Evolutionary conservation across 2,888 invertebrate genomes (phyloP).

Genomic region (Metallyticus violacea): DNA sequence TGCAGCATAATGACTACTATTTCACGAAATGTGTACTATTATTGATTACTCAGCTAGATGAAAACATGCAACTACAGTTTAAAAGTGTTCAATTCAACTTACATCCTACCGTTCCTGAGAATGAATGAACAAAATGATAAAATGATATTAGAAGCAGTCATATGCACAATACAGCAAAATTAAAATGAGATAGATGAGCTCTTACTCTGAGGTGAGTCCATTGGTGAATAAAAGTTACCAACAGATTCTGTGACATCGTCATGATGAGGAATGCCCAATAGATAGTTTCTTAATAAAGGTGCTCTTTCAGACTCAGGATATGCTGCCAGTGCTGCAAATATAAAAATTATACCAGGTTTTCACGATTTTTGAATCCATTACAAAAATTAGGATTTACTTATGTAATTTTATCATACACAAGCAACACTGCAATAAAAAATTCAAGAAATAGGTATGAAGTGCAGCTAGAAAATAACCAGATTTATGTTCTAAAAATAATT

Average conservation of each 20-base stretch:
- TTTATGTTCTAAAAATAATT: too few species aligned
- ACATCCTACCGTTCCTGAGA: neutral
- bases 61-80: too few species aligned
- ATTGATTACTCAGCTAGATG: too few species aligned
- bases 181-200: slow-evolving; percentile 34
- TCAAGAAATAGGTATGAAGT: too few species aligned
- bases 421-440: too few species aligned
- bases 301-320: slow-evolving; percentile 45
- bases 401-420: too few species aligned
- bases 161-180: neutral
- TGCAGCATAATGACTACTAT: too few species aligned
- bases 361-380: too few species aligned
- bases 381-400: too few species aligned
- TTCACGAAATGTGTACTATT: too few species aligned
- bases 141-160: neutral
- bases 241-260: slow-evolving; percentile 58
- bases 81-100: too few species aligned
- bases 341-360: neutral
- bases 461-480: too few species aligned
- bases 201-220: slow-evolving; percentile 60
- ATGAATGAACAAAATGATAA: neutral
- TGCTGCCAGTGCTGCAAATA: neutral
- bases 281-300: slow-evolving; percentile 50
- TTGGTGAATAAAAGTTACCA: slow-evolving; percentile 70
- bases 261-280: slow-evolving; percentile 48